phyloP scores from a whole-genome alignment of 2,888 invertebrate species.

The Prosapia bicincta region DNA sequence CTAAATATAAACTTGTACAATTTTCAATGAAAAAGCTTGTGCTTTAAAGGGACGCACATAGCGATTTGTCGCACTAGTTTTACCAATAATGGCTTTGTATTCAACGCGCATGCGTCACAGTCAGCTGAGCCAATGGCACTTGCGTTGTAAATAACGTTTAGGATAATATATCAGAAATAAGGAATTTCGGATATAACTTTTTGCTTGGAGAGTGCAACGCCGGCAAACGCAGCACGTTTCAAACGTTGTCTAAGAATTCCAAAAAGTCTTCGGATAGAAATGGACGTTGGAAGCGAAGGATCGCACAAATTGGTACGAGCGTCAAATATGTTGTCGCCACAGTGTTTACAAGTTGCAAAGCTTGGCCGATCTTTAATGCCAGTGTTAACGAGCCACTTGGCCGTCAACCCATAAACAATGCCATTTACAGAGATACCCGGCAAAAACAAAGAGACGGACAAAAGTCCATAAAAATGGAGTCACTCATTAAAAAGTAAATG shows the following conservation, averaged over 20 bases:
- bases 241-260: neutral
- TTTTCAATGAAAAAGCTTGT: too few species aligned
- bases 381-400: neutral
- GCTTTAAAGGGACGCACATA: too few species aligned
- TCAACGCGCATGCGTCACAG: neutral
- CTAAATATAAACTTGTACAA: too few species aligned
- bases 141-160: neutral
- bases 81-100: neutral
- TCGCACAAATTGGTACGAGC: neutral
- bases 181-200: neutral
- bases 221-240: neutral
- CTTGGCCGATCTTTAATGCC: neutral
- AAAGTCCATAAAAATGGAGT: neutral
- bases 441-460: conserved; percentile 2
- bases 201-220: neutral
- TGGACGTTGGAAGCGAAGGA: neutral
- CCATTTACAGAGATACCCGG: neutral
- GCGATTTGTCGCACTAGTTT: neutral
- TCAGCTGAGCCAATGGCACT: neutral
- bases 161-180: neutral
- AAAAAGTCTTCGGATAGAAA: neutral
- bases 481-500: neutral
- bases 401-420: neutral
- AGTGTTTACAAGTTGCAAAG: neutral
- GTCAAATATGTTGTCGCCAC: neutral